A percentile compares a stretch with the other conserved stretches of the same genome.
Evolutionary conservation across 2,888 invertebrate species (phyloP).

Genomic region (Elegia similella): DNA sequence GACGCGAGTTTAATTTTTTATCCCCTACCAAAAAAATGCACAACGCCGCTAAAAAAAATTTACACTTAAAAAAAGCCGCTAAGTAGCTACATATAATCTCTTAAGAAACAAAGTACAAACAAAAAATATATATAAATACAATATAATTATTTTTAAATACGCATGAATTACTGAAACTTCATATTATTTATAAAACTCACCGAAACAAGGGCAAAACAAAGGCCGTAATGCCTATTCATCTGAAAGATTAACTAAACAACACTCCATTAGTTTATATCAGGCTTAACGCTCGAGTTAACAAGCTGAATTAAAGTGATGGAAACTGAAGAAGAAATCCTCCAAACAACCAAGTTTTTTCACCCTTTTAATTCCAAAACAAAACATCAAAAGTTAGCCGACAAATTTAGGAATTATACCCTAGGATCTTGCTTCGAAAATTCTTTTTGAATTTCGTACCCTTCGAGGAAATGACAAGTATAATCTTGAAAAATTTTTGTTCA

Average conservation of each 20-base stretch:
- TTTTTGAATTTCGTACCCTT: background rate
- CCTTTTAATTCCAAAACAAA: background rate
- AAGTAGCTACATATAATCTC: too few species aligned
- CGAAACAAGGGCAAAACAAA: background rate
- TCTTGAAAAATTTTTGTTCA: slow-evolving; percentile 31
- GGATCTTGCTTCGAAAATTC: background rate
- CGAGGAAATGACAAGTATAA: slow-evolving; percentile 28
- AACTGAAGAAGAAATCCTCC: background rate
- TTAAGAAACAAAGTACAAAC: too few species aligned
- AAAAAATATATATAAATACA: background rate
- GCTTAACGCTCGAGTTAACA: slow-evolving; percentile 1
- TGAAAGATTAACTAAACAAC: slow-evolving; percentile 4
- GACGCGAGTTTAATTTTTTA: too few species aligned
- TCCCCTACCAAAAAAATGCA: too few species aligned
- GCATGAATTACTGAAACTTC: background rate
- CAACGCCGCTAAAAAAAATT: too few species aligned
- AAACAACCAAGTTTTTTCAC: background rate
- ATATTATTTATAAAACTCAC: background rate
- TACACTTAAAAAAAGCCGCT: too few species aligned
- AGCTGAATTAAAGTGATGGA: slow-evolving; percentile 5
- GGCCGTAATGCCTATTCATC: background rate
- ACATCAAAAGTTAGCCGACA: background rate
- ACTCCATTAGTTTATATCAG: slow-evolving; percentile 5
- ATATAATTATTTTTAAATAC: background rate
- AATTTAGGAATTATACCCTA: background rate